phyloP scores from a whole-genome alignment of 2,113 vertebrate species.

The Leuciscus idus region DNA sequence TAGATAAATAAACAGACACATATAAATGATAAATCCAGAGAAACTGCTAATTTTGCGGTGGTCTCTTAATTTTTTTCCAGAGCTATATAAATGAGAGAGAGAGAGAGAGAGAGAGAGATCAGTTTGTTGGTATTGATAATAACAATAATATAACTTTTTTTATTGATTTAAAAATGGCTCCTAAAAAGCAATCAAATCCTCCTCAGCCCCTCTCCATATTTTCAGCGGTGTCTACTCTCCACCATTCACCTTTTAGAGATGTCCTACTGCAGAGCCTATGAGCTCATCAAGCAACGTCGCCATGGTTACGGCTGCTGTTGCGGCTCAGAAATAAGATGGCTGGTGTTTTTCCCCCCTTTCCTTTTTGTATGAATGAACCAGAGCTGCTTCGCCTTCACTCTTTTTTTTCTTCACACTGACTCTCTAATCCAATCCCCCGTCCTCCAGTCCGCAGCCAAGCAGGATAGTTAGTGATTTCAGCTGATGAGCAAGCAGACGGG shows the following conservation, averaged over 20 bases:
- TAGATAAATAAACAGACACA: too few relatives aligned
- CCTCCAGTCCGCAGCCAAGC: conserved; percentile 20
- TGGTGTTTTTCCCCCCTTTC: conserved; percentile 50
- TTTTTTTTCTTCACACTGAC: background rate
- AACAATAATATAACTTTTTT: background rate
- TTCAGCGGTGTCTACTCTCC: background rate
- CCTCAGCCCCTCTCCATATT: background rate
- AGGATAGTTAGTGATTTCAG: conserved; percentile 17
- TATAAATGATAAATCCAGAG: too few relatives aligned
- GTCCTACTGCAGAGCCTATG: conserved; percentile 73
- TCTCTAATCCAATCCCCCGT: conserved; percentile 3
- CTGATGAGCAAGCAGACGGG: background rate
- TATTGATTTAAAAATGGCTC: background rate
- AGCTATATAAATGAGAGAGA: too few relatives aligned
- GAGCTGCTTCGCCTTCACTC: conserved; percentile 65
- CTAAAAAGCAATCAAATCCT: background rate
- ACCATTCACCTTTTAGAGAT: conserved; percentile 69
- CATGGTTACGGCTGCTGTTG: conserved; percentile 80
- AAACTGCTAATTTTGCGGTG: too few relatives aligned
- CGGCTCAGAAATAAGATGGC: conserved; percentile 79
- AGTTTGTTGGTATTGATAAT: background rate
- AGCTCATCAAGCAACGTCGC: conserved; percentile 78
- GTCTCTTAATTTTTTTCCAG: too few relatives aligned
- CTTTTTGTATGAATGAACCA: conserved; percentile 75
- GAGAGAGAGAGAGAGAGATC: background rate